Conservation (phyloP, 1,140 invertebrate genomes). For the Globodera ellingtonae region DNA sequence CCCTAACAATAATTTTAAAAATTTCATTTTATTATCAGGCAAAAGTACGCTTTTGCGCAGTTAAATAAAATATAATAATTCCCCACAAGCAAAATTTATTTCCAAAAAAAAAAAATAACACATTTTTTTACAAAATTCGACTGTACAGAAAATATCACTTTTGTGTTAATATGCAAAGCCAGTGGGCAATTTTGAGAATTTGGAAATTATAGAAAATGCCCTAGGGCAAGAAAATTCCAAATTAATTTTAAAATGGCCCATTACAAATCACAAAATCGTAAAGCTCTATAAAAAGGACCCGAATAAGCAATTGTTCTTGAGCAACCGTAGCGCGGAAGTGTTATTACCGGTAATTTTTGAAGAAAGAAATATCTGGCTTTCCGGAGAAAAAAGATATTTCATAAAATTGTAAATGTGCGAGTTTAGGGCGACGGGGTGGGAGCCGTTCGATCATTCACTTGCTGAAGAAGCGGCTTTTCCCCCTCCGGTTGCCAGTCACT, state of each 20-base stretch:
- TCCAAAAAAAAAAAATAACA: background rate
- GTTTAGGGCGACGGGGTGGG: background rate
- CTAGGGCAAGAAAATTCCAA: background rate
- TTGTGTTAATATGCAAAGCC: background rate
- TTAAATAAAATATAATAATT: too few relatives aligned
- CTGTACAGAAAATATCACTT: background rate
- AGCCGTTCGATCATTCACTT: background rate
- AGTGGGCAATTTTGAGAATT: background rate
- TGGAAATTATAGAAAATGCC: background rate
- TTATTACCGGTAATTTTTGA: slow-evolving; percentile 4
- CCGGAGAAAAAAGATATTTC: background rate
- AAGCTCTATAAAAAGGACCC: background rate
- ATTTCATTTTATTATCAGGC: too few relatives aligned
- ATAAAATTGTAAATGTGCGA: slow-evolving; percentile 1
- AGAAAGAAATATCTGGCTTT: background rate
- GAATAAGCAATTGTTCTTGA: background rate
- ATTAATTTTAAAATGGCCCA: background rate
- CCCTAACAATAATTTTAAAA: too few relatives aligned
- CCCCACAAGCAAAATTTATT: background rate
- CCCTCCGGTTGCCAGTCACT: background rate
- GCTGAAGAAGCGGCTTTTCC: background rate
- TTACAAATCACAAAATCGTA: slow-evolving; percentile 3
- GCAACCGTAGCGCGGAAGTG: background rate
- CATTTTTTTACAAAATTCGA: too few relatives aligned
- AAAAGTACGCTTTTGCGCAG: too few relatives aligned